Base-by-base conservation (phyloP, 1,140 invertebrate genomes). In the Diabrotica undecimpunctata region DNA sequence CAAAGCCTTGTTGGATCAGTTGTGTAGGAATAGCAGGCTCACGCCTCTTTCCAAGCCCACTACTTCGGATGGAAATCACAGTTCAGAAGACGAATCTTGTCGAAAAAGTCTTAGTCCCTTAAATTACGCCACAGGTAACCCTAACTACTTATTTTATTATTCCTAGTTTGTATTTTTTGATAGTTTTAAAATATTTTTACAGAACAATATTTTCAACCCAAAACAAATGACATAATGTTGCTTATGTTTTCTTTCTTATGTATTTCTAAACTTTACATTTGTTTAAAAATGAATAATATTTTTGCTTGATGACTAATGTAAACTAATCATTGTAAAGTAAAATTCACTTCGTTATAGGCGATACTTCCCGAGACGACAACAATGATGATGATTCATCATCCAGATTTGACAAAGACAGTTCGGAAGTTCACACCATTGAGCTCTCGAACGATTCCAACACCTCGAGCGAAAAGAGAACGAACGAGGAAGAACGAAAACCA, bases 1-100 rank as follows among this genome's bases (percentile, higher is more conserved):
- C 67, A 87, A 87, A 68, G 85, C 87, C 10, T 76, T 90, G 66
- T 81, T 91, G 70, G 88, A 90, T 74, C 88, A 90, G 76, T 77
- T 91, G 67, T 86, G 88, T 71, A 81, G 86, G 54, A 89, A 87
- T 62, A 82, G 82, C 56, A 75, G 81, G 60, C 74, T 83, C 64
- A 87, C 85, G 69, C 85, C 85, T 3, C 75, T 85, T 25, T 79
- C 84, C 39, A 81, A 76, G 63, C 77, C 66, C 68, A 76, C 37
- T 69, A 73, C 66, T 75, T 65, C 70, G 13, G 71, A 71, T 14
- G 65, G 69, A 8, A 75, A 68, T 64, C 41, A 46, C n/a, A 77
- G 72, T 69, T 75, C 75, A 12, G 75, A 72, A 46, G 77, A 78
- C 53, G 76, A 78, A 66, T 76, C 74, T 54, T 75, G 75, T 55